Conservation (phyloP, 2,113 vertebrate species). For the Grammomys dolichurus region DNA sequence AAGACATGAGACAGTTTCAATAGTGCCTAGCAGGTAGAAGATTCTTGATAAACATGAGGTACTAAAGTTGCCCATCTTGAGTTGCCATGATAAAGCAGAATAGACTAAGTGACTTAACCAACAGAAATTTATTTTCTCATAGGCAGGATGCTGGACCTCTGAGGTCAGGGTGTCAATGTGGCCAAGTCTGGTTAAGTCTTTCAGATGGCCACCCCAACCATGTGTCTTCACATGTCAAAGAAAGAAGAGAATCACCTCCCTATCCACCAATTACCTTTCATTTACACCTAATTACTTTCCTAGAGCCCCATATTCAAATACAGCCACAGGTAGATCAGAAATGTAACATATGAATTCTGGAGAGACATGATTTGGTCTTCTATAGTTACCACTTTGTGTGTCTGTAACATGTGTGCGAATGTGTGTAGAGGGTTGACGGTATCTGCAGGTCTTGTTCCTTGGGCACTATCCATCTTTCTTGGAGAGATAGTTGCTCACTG, state of each 20-base stretch:
- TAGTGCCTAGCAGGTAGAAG: not conserved
- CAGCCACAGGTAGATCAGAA: not conserved
- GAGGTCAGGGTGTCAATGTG: not conserved
- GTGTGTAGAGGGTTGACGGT: too few relatives aligned
- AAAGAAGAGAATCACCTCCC: not conserved
- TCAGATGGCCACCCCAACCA: not conserved
- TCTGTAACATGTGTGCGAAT: not conserved
- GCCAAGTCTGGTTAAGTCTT: not conserved
- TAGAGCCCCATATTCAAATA: not conserved
- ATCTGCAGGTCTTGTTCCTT: too few relatives aligned
- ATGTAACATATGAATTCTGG: not conserved
- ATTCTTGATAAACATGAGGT: slow-evolving; percentile 22
- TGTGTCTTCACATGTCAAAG: not conserved
- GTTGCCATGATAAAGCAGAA: not conserved
- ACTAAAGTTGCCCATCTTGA: not conserved
- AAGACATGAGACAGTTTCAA: slow-evolving; percentile 6
- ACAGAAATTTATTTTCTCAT: not conserved
- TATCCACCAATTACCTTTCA: not conserved
- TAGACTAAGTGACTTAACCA: not conserved
- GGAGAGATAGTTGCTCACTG: not conserved
- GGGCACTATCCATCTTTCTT: not conserved
- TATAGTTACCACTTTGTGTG: not conserved
- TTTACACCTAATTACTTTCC: not conserved
- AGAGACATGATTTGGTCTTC: not conserved
- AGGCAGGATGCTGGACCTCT: not conserved